Evolutionary conservation across 2,113 vertebrate species (phyloP).

Genomic region (Garra rufa): DNA sequence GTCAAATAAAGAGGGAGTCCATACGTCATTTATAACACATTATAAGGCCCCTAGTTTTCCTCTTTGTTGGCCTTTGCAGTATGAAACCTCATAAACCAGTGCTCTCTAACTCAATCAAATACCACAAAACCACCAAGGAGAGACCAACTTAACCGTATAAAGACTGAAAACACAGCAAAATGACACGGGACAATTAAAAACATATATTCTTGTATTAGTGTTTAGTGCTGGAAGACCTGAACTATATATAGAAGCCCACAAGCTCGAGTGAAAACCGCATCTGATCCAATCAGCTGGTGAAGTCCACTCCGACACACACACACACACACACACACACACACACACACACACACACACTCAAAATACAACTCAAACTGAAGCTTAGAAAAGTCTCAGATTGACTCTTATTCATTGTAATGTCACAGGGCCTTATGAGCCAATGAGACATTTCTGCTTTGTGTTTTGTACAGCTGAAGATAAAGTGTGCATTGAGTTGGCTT

Average conservation of each 20-base stretch:
- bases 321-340: constrained; percentile 39
- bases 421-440: constrained; percentile 84
- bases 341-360: constrained; percentile 59
- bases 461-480: constrained; percentile 99
- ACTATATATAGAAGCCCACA: neutral
- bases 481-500: constrained; percentile 99
- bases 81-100: neutral
- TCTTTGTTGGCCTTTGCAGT: constrained; percentile 63
- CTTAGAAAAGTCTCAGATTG: constrained; percentile 97
- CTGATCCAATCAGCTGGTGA: constrained; percentile 75
- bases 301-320: constrained; percentile 75
- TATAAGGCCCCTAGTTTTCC: constrained; percentile 68
- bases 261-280: neutral
- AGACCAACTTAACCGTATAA: neutral
- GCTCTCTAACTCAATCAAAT: neutral
- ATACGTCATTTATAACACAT: constrained; percentile 77
- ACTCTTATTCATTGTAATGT: constrained; percentile 86
- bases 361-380: constrained; percentile 76
- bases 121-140: neutral
- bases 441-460: constrained; percentile 85
- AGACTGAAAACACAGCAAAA: neutral
- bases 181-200: neutral
- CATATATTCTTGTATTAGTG: constrained; percentile 28
- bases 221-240: constrained; percentile 40
- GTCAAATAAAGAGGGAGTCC: constrained; percentile 80